phyloP scores from a whole-genome alignment of 2,113 vertebrate species.

The human (Homo sapiens) region DNA sequence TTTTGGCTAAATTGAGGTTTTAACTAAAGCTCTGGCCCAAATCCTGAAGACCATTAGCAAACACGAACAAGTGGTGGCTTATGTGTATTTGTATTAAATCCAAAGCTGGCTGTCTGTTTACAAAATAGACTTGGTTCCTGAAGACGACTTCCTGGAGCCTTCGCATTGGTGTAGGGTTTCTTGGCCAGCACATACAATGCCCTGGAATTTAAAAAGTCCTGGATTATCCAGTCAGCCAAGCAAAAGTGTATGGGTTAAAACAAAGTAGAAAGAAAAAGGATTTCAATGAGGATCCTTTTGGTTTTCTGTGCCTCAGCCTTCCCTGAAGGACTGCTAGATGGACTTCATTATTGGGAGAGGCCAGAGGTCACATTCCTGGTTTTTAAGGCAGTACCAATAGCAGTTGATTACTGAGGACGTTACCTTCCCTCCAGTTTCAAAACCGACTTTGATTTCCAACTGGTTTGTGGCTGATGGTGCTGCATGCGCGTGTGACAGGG shows the following conservation, averaged over 20 bases:
- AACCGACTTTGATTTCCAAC: neutral
- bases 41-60: conserved; percentile 78
- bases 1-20: conserved; percentile 57
- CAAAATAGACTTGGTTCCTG: conserved; percentile 74
- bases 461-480: neutral
- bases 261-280: conserved; percentile 46
- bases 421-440: conserved; percentile 15
- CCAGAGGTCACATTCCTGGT: conserved; percentile 69
- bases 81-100: conserved; percentile 67
- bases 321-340: neutral
- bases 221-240: conserved; percentile 63
- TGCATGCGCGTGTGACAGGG: no score
- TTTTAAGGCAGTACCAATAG: conserved; percentile 25
- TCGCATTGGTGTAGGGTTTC: conserved; percentile 59
- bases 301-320: neutral
- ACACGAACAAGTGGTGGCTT: conserved; percentile 69
- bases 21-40: conserved; percentile 70
- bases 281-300: neutral
- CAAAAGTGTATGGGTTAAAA: conserved; percentile 49
- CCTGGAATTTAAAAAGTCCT: conserved; percentile 70
- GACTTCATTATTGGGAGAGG: conserved; percentile 54
- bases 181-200: conserved; percentile 55
- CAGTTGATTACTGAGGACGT: neutral
- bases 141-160: conserved; percentile 69
- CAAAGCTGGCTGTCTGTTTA: conserved; percentile 76